Evolutionary conservation across 2,797 vertebrate genomes (phyloP).

Genomic region (Sebastes iracundus): DNA sequence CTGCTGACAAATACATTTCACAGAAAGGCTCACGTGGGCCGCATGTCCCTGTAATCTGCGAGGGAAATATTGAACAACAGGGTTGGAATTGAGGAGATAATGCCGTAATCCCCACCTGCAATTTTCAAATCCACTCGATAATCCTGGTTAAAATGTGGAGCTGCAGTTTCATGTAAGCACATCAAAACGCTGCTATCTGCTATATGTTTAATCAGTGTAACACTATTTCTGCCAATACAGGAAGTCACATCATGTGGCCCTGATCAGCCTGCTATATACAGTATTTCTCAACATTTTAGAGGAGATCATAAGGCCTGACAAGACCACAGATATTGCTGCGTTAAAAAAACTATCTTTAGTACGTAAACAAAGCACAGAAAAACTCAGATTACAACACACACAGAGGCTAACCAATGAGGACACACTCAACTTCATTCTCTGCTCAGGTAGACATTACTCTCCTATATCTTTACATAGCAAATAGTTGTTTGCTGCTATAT

Average conservation of each 20-base stretch:
- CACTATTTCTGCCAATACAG: neutral
- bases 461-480: too few species aligned
- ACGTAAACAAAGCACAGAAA: too few species aligned
- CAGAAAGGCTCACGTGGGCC: slow-evolving; percentile 3
- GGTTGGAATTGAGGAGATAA: slow-evolving; percentile 39
- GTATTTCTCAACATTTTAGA: neutral
- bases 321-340: neutral
- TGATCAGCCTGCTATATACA: neutral
- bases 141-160: slow-evolving; percentile 31
- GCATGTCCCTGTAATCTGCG: slow-evolving; percentile 45
- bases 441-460: too few species aligned
- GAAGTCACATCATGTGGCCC: neutral
- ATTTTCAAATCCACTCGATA: slow-evolving; percentile 49
- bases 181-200: slow-evolving; percentile 5
- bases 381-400: too few species aligned
- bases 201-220: neutral
- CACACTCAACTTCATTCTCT: too few species aligned
- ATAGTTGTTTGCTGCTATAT: too few species aligned
- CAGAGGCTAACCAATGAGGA: too few species aligned
- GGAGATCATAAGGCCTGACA: neutral
- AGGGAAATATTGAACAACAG: slow-evolving; percentile 39
- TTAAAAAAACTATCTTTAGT: neutral
- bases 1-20: slow-evolving; percentile 38
- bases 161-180: neutral
- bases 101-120: slow-evolving; percentile 52